Evolutionary conservation across 2,888 invertebrate genomes (phyloP).

Genomic region (Folsomia manolachei): DNA sequence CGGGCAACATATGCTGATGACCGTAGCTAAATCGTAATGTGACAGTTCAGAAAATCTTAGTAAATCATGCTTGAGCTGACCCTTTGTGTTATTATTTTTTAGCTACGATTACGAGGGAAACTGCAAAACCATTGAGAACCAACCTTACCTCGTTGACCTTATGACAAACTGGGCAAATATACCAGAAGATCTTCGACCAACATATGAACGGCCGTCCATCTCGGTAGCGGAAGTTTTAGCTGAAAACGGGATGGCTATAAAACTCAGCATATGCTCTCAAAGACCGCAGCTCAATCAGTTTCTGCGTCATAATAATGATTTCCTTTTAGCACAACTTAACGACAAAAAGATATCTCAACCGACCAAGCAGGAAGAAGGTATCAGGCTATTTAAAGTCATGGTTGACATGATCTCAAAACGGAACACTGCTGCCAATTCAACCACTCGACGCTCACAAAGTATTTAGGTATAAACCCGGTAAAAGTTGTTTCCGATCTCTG

Average conservation of each 20-base stretch:
- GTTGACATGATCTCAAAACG: too few relatives aligned
- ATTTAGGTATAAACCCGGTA: too few relatives aligned
- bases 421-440: too few relatives aligned
- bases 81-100: too few relatives aligned
- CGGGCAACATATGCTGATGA: not conserved
- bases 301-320: too few relatives aligned
- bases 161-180: not conserved
- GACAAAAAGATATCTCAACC: too few relatives aligned
- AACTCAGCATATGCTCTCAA: not conserved
- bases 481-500: too few relatives aligned
- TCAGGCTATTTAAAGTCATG: too few relatives aligned
- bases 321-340: too few relatives aligned
- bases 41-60: not conserved
- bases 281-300: not conserved
- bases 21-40: not conserved
- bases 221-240: not conserved
- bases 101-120: too few relatives aligned
- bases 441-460: too few relatives aligned
- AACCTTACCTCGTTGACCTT: not conserved
- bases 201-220: not conserved
- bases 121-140: not conserved
- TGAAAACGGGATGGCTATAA: not conserved
- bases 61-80: not conserved
- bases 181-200: not conserved
- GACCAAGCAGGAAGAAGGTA: too few relatives aligned